Evolutionary conservation across 2,113 vertebrate genomes (phyloP), one percentile per base, ranked within the genome.

Genomic region (Callocephalon fimbriatum): DNA sequence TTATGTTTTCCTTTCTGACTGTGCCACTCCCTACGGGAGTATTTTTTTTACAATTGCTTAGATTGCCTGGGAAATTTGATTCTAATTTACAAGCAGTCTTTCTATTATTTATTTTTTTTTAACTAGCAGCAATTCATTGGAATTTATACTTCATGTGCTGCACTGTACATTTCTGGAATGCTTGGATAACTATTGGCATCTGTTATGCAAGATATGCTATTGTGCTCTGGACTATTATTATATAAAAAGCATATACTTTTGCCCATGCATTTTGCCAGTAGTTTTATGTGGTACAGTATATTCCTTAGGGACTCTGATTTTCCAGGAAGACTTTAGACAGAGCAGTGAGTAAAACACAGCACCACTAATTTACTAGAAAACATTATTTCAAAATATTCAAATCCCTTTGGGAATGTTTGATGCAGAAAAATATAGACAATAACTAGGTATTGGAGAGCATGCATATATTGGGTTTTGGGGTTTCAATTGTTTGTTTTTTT

Each of bases 61-160:
- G 53, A 83, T 68, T 81, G 72, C 80, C 76, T 78, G 48, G n/a
- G 65, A 70, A 96, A 96, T 40, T 65, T 18, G 27, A 75, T 94
- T 92, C 37, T 31, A 22, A 9, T 86, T 92, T 89, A 44, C 15
- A 88, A 40, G 81, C 27, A 78, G 22, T 16, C 15, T 66, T 96
- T 90, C 79, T 23, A 75, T 35, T 9, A 7, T 54, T 50, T 82
- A 59, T 65, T 62, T 37, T 15, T 53, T 75, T 80, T 37, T 32
- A 84, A 71, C 26, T 62, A 71, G 29, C 2, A 3, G 59, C 26
- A 82, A 42, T 67, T 45, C 3, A 23, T 10, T 18, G 40, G 29
- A 86, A 72, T 90, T 86, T 75, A 27, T 75, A 75, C 12, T 81
- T 73, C 45, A 54, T 77, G 26, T 68, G n/a, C 44, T 74, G 68